Conservation (phyloP, 2,888 invertebrate species). For the Amphipoea oculea region DNA sequence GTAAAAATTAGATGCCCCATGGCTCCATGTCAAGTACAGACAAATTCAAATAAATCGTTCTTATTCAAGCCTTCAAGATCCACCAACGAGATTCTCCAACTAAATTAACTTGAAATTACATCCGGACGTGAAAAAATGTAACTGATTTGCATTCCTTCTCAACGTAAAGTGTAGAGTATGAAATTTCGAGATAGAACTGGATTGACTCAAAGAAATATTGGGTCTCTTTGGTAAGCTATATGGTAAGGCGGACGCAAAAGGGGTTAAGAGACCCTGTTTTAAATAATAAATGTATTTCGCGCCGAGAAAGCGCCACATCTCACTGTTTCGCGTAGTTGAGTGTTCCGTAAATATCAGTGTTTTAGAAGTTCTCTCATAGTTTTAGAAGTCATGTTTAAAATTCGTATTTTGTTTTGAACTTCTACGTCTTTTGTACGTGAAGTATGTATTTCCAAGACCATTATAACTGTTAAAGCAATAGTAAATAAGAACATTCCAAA, state of each 20-base stretch:
- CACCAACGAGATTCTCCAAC: neutral
- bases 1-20: neutral
- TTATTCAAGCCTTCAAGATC: neutral
- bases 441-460: neutral
- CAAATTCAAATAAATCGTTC: too few relatives aligned
- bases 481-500: neutral
- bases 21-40: neutral
- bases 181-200: constrained; percentile 31
- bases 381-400: constrained; percentile 1
- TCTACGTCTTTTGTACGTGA: neutral
- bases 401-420: neutral
- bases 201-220: constrained; percentile 46
- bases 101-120: constrained; percentile 14
- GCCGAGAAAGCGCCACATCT: constrained; percentile 23
- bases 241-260: constrained; percentile 40
- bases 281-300: constrained; percentile 62
- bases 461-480: neutral
- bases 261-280: constrained; percentile 43
- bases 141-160: constrained; percentile 25
- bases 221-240: constrained; percentile 50
- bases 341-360: constrained; percentile 9
- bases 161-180: constrained; percentile 5
- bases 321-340: constrained; percentile 28
- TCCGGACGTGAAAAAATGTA: constrained; percentile 24
- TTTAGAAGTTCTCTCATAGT: constrained; percentile 25